Evolutionary conservation across 2,113 vertebrate genomes (phyloP), one percentile per base, ranked within the genome.

Genomic region (Solea solea): DNA sequence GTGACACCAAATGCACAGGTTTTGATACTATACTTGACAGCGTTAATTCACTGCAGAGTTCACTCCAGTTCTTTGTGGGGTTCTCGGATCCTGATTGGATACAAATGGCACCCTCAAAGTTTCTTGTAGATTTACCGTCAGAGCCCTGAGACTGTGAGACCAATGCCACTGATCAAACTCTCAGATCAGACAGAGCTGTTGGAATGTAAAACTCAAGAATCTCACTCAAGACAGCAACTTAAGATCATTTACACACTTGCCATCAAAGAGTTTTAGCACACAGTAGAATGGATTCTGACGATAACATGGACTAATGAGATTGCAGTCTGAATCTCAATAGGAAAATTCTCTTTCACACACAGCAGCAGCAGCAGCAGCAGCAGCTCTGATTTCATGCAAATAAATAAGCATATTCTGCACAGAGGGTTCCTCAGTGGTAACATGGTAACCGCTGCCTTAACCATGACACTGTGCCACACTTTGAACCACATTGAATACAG

Each of bases 361-460:
- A 21, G 21, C 21, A 21, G 21, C 21, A 21, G 21, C 21, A 21
- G 21, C 21, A 21, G 21, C 34, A 34, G 34, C 41, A 65, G 34
- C 28, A 49, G 28, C 64, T 69, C 14, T 58, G 51, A n/a, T 14
- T 21, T 64, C 6, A 63, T 21, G 39, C 42, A 65, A 42, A 56
- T 56, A 51, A 56, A 72, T 27, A 51, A 53, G 64, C 44, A 61
- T 15, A 54, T n/a, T 4, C 4, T 60, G 41, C 53, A 49, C 50
- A 61, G 39, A 52, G 58, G 62, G 48, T 8, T 44, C 41, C 50
- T 64, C 8, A n/a, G 40, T 48, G 27, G 34, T 34, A 34, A 34
- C 34, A 34, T 6, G 5, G 34, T 34, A 45, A 27, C 21, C 50
- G 5, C 46, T 14, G 27, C 8, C 41, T 59, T 27, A 53, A 34